Percentiles rank a stretch among this genome's conserved stretches.
These are phyloP conservation scores for Apocheima hispidaria DNA, from an alignment of 2,888 invertebrate genomes.

Conservation along the genomic window DNA sequence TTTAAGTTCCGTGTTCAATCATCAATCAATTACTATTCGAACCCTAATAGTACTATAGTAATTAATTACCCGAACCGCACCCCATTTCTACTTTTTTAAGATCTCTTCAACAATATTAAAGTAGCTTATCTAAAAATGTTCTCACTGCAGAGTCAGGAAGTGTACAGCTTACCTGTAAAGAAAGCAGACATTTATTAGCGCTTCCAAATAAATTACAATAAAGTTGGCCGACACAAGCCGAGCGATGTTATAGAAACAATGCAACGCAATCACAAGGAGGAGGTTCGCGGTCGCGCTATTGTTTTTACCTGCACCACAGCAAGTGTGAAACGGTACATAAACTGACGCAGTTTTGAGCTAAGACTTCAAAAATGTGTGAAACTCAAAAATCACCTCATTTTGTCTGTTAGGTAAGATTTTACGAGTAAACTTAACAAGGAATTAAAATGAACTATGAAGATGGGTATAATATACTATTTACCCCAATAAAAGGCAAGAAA, in stretches of 20 bases:
- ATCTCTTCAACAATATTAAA: no score
- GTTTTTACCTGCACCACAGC: slow-evolving; percentile 69
- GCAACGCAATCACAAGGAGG: slow-evolving; percentile 73
- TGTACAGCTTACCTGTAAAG: slow-evolving; percentile 59
- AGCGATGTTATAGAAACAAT: slow-evolving; percentile 71
- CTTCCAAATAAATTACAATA: slow-evolving; percentile 53
- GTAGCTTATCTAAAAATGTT: background rate
- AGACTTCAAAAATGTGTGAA: background rate
- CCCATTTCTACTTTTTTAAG: no score
- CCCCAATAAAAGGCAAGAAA: no score
- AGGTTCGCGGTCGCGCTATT: slow-evolving; percentile 65
- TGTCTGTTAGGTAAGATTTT: no score
- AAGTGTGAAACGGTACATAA: slow-evolving; percentile 14
- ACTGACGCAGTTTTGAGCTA: background rate
- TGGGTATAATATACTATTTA: no score
- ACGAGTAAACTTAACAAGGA: no score
- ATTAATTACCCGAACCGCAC: no score
- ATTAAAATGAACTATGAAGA: no score
- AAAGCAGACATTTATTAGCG: slow-evolving; percentile 48
- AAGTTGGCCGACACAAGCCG: slow-evolving; percentile 65
- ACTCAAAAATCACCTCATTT: no score
- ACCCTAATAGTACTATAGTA: no score
- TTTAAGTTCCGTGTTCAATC: background rate
- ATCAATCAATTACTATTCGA: slow-evolving; percentile 1
- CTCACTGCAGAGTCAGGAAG: slow-evolving; percentile 13